Percentiles rank a stretch among this genome's conserved stretches.
phyloP scores from a whole-genome alignment of 2,113 vertebrate genomes.

The Oenanthe melanoleuca region DNA sequence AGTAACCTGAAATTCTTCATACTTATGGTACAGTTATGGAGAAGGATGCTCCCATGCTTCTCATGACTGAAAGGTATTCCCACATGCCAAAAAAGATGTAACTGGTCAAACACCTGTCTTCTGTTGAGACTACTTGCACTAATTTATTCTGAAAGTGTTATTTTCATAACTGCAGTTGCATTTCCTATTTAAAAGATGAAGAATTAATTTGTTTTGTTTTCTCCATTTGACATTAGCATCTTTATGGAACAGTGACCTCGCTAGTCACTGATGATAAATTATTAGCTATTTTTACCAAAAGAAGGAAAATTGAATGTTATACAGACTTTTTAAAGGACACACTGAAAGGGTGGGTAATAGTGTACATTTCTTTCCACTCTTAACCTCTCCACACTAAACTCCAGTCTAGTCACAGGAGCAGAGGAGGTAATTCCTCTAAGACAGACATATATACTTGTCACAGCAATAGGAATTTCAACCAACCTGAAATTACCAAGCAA shows the following conservation, averaged over 20 bases:
- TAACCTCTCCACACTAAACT: not conserved
- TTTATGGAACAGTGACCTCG: not conserved
- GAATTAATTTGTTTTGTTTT: not conserved
- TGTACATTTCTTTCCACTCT: not conserved
- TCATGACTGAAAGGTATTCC: not conserved
- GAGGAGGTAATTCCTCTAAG: not conserved
- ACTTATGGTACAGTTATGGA: not conserved
- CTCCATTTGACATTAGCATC: not conserved
- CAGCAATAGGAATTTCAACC: not conserved
- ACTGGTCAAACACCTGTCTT: not conserved
- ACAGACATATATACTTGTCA: not conserved
- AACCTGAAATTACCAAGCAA: not conserved
- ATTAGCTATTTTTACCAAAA: constrained; percentile 1
- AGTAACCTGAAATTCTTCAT: not conserved
- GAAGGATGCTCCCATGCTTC: not conserved
- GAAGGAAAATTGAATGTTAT: not conserved
- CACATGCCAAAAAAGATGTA: not conserved
- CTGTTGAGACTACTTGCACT: not conserved
- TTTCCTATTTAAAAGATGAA: not conserved
- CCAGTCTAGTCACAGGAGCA: not conserved
- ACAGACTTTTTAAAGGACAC: not conserved
- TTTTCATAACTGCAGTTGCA: not conserved
- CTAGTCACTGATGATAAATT: not conserved
- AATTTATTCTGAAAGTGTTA: not conserved
- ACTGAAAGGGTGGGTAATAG: not conserved